Base-by-base conservation (phyloP, 2,888 invertebrate genomes). In the Volucella bombylans region DNA sequence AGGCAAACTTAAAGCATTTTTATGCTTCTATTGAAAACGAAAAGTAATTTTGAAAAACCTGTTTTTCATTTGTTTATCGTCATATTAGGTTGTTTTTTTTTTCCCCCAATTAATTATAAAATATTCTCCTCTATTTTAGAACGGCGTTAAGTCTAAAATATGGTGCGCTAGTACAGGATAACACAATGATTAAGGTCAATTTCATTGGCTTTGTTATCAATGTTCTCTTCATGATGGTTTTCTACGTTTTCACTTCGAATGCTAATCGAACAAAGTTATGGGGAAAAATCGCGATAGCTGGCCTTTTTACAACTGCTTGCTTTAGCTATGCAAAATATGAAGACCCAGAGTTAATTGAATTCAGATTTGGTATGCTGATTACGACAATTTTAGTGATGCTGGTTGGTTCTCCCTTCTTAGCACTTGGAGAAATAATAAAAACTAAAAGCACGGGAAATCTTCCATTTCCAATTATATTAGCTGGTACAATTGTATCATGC, bases 401-500 rank as follows among this genome's bases (percentile, higher is more conserved):
- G 92, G 94, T 96, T 82, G 95, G 94, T 0, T 93, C 95, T 9
- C 97, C 97, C 0, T 91, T 97, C 3, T 92, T 95, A 15, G 94
- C 94, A 89, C 89, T 96, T 89, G 96, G 93, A 87, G 93, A 95
- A 76, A 95, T 98, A 71, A 94, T 98, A 43, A 93, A 92, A 89
- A 95, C 95, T 14, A 95, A 96, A 92, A 97, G 96, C 90, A 96
- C 98, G 0, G 96, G 96, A 82, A 94, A 95, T 47, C 93, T 99
- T 91, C 98, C 98, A 6, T 96, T 98, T 90, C 96, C 97, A 9
- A 93, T 98, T 78, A 97, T 97, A 88, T 92, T 96, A 45, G 95
- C 96, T 87, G 97, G 96, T 86, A 94, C 96, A 41, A 89, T 97
- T 8, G 97, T 98, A n/a, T 87, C 89, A 15, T 81, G 87, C 3